Evolutionary conservation across 1,140 invertebrate genomes (phyloP).

Genomic region (Sitobion miscanthi): DNA sequence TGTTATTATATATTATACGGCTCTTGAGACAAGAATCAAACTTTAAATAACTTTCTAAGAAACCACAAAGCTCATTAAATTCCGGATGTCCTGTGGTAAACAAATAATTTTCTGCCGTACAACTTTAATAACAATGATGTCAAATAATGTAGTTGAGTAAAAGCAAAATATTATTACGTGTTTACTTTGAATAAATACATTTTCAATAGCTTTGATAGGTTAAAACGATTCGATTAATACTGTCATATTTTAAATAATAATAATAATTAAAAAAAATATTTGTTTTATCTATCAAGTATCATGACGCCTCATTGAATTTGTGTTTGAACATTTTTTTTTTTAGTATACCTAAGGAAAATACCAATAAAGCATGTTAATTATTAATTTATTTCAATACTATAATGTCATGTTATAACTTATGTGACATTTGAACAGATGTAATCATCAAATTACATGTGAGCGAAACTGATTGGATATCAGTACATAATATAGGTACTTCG

Average conservation of each 20-base stretch:
- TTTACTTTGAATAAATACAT: background rate
- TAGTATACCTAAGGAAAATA: background rate
- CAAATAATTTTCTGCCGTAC: background rate
- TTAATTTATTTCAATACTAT: too few species aligned
- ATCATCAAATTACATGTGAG: background rate
- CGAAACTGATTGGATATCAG: background rate
- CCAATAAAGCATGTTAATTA: too few species aligned
- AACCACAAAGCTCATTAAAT: conserved; percentile 37
- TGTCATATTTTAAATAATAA: background rate
- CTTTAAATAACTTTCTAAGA: conserved; percentile 11
- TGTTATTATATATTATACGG: background rate
- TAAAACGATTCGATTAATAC: background rate
- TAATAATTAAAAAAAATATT: background rate
- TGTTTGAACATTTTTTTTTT: background rate
- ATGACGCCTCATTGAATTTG: background rate
- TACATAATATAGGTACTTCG: too few species aligned
- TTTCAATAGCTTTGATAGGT: background rate
- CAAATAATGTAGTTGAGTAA: background rate
- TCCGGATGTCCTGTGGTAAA: conserved; percentile 2
- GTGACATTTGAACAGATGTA: background rate
- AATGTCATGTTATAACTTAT: too few species aligned
- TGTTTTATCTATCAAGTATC: background rate
- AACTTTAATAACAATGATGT: background rate
- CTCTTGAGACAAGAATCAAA: background rate
- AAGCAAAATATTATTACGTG: background rate